Evolutionary conservation across 2,113 vertebrate genomes (phyloP), one percentile per base, ranked within the genome.

Genomic region (Oryzias curvinotus): DNA sequence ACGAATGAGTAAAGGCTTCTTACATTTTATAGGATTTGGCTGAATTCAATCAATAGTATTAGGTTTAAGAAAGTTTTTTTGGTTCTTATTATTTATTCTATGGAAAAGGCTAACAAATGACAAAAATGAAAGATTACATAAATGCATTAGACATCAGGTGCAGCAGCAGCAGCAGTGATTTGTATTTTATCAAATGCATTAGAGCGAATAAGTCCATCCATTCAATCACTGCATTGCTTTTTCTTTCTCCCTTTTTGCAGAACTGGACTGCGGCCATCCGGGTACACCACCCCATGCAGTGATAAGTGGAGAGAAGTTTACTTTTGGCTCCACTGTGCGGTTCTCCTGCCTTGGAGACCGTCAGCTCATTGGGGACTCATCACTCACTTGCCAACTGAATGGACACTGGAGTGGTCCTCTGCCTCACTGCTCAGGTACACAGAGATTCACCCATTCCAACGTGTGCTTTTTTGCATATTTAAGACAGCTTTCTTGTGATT

Each of bases 241-340:
- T 45, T 59, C 51, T 43, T 62, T 28, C 1, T 28, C 67, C 30
- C 62, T 25, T 62, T 75, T 62, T 80, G 55, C 91, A 99, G 97
- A 98, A 92, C 91, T 98, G 91, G 95, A 98, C 89, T 99, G 97
- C 67, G 93, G 96, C 79, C 94, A 96, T 87, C 96, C 97, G 66
- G 96, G 96, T 3, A 47, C 91, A 63, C 95, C 97, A 69, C 97
- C 96, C 42, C 91, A 96, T 1, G 92, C 90, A 0, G 75, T 94
- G 44, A 91, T 98, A 65, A 93, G 90, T 17, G 97, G 96, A 23
- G 97, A 99, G 57, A 98, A 95, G 87, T 97, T 95, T 18, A 96
- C 95, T 0, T 95, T 96, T 81, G 96, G 96, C 50, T 94, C 96
- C 43, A 94, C 93, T 1, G 93, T 98, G 84, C 93, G 92, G 81